Percentiles rank a stretch among this genome's conserved stretches.
phyloP scores from a whole-genome alignment of 2,797 vertebrate species.

The Takifugu rubripes region DNA sequence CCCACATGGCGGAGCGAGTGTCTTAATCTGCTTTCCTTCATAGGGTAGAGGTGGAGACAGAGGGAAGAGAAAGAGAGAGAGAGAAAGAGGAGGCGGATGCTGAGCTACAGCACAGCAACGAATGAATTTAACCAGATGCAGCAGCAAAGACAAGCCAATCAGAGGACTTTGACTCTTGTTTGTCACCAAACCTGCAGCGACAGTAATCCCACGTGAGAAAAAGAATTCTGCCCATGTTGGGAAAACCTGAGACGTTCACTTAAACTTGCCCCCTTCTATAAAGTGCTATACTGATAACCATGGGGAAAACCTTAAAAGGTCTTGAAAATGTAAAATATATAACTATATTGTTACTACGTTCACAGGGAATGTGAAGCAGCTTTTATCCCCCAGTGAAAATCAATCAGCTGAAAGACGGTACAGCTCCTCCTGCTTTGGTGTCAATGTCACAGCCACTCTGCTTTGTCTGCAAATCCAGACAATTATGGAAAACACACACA shows the following conservation, averaged over 20 bases:
- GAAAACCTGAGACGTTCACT: conserved; percentile 31
- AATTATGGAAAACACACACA: conserved; percentile 42
- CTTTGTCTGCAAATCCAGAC: conserved; percentile 59
- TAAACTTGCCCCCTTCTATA: conserved; percentile 9
- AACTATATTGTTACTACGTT: neutral
- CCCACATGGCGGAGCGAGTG: conserved; percentile 57
- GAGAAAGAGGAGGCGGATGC: conserved; percentile 49
- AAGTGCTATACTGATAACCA: conserved; percentile 3
- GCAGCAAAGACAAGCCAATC: conserved; percentile 52
- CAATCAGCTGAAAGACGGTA: conserved; percentile 12
- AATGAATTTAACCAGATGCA: conserved; percentile 70
- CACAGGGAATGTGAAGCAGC: neutral
- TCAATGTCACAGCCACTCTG: conserved; percentile 51
- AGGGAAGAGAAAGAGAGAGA: neutral
- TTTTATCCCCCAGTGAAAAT: conserved; percentile 9
- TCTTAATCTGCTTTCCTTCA: conserved; percentile 73
- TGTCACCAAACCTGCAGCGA: conserved; percentile 50
- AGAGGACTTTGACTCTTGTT: conserved; percentile 32
- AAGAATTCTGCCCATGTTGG: conserved; percentile 11
- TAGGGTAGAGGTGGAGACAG: conserved; percentile 36
- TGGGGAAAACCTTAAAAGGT: conserved; percentile 5
- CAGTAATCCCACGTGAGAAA: conserved; percentile 37
- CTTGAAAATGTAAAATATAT: conserved; percentile 20
- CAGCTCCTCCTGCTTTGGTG: conserved; percentile 19
- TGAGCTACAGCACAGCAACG: conserved; percentile 48